phyloP scores from a whole-genome alignment of 2,797 vertebrate species.

The Phrynocephalus vlangalii region DNA sequence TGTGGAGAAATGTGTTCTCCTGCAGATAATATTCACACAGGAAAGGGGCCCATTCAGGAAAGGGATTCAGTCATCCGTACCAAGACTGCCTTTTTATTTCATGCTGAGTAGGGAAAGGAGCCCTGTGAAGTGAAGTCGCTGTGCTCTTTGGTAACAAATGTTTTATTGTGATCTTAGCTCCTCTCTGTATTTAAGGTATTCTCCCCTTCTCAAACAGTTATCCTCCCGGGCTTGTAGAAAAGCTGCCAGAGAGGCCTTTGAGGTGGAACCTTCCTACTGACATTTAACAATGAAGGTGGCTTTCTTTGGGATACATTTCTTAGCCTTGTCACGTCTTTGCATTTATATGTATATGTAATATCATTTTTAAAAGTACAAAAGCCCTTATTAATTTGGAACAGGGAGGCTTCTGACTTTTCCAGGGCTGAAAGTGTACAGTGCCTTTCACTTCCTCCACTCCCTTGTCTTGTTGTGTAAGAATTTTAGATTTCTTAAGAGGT shows the following conservation, averaged over 20 bases:
- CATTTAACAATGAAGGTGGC: constrained; percentile 29
- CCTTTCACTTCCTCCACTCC: background rate
- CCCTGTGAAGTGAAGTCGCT: constrained; percentile 45
- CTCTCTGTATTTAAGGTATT: constrained; percentile 48
- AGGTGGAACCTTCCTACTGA: constrained; percentile 57
- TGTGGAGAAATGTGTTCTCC: constrained; percentile 58
- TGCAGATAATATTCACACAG: constrained; percentile 65
- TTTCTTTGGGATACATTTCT: background rate
- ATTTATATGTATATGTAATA: background rate
- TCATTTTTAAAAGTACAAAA: background rate
- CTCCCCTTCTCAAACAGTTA: constrained; percentile 58
- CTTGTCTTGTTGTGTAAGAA: background rate
- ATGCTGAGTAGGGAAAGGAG: constrained; percentile 54
- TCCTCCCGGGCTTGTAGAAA: constrained; percentile 59
- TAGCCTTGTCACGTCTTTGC: background rate
- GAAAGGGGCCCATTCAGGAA: constrained; percentile 47
- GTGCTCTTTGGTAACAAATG: constrained; percentile 50
- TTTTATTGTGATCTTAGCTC: constrained; percentile 45
- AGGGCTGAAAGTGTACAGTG: background rate
- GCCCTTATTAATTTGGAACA: background rate
- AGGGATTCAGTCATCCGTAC: constrained; percentile 55
- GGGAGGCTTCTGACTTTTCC: background rate
- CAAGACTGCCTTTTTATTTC: constrained; percentile 53
- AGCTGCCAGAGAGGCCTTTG: constrained; percentile 20
- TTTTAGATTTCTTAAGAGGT: background rate